A percentile compares a stretch with the other conserved stretches of the same genome.
Evolutionary conservation across 2,113 vertebrate genomes (phyloP).

Genomic region (Anhinga anhinga): DNA sequence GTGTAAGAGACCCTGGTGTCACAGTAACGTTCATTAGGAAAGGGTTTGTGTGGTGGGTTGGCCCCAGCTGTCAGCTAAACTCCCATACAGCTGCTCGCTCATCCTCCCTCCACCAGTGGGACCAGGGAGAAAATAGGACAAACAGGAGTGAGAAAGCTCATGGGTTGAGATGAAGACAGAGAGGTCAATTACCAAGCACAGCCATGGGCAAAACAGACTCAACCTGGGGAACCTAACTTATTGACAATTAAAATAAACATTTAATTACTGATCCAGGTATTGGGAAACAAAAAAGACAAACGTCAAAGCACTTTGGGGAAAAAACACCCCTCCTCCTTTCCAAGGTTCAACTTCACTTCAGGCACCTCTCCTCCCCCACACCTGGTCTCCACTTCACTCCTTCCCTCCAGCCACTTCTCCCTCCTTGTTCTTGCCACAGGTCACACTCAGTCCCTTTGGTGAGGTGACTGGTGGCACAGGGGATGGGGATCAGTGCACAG

Average conservation of each 20-base stretch:
- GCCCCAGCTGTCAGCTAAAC: neutral
- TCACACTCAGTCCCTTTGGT: neutral
- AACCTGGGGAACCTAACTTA: neutral
- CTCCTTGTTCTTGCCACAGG: neutral
- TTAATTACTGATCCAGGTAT: neutral
- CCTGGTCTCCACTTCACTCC: neutral
- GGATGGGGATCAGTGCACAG: neutral
- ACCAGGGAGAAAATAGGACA: neutral
- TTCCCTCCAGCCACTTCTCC: neutral
- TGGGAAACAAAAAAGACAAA: neutral
- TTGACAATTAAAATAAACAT: neutral
- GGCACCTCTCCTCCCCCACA: neutral
- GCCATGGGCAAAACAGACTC: neutral
- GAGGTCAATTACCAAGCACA: neutral
- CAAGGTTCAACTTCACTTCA: neutral
- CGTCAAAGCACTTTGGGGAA: neutral
- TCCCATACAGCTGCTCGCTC: neutral
- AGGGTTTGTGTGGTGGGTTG: neutral
- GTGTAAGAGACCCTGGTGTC: neutral
- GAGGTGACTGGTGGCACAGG: neutral
- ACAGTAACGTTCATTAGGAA: neutral
- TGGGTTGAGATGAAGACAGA: neutral
- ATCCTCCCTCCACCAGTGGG: accelerated
- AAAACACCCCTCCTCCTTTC: accelerated
- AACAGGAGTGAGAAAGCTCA: neutral